Base-by-base conservation (phyloP, 2,888 invertebrate species). In the Odiellus spinosus region DNA sequence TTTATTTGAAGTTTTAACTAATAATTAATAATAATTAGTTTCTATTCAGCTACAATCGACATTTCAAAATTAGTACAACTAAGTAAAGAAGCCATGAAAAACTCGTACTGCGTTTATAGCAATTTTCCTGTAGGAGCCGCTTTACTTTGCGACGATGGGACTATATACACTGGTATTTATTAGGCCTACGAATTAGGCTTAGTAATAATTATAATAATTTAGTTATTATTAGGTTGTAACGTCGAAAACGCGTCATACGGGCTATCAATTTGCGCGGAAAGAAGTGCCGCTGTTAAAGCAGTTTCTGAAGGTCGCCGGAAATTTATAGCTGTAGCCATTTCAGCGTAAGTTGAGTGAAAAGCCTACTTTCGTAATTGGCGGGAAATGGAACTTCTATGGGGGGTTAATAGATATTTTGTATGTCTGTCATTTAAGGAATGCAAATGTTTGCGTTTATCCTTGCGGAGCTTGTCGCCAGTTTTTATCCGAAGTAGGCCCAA, bases 391-490 rank as follows among this genome's bases (percentile, higher is more conserved):
- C 26, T 26, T 26, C 8, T 26, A 26, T 26, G 8, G 26, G 26
- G 26, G 26, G 26, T 8, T 26, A 26, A 26, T 26, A 8, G 26
- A 26, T n/a, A n/a, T n/a, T n/a, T n/a, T n/a, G n/a, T n/a, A n/a
- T n/a, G 26, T 26, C 26, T 26, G 26, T 26, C 26, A 8, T 26
- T 26, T 26, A 26, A 26, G 26, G 26, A 26, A 26, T 4, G 4
- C 8, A 40, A 70, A 73, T 40, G 70, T 73, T 15, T 80, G 81
- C 58, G 80, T 82, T 0, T 72, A 81, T 0, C 90, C 91, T 0
- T 91, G 90, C 61, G 91, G 91, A 0, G 77, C 82, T 3, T 93
- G 91, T 64, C 71, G 91, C 44, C 90, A 93, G 63, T 59, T 64
- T 38, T 53, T 64, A 52, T 59, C 56, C 4, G 66, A 67, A 48